phyloP scores from a whole-genome alignment of 2,888 invertebrate genomes.

The Stenodera caucasica region DNA sequence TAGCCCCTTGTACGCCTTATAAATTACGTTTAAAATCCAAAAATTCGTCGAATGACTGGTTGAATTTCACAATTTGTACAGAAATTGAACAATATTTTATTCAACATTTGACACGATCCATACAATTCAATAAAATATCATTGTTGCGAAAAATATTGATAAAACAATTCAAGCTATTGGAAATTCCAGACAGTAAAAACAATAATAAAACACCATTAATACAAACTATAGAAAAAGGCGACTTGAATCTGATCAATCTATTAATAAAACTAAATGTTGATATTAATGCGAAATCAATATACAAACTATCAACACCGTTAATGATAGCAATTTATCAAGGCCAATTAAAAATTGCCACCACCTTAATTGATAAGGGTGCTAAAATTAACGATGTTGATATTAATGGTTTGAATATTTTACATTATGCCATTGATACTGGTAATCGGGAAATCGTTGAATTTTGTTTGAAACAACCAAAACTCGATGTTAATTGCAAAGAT shows the following conservation, averaged over 20 bases:
- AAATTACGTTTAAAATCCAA: background rate
- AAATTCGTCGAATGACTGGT: background rate
- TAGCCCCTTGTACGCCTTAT: background rate
- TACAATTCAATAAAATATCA: background rate
- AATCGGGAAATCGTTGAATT: constrained; percentile 40
- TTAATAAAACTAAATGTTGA: constrained; percentile 56
- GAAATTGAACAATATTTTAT: constrained; percentile 1
- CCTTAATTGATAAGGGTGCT: constrained; percentile 57
- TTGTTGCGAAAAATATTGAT: background rate
- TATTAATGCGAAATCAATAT: constrained; percentile 49
- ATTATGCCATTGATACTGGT: constrained; percentile 59
- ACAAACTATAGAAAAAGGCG: constrained; percentile 56
- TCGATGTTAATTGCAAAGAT: constrained; percentile 52
- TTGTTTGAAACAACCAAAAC: constrained; percentile 49
- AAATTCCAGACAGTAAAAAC: background rate
- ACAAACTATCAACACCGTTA: constrained; percentile 54
- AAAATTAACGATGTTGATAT: constrained; percentile 50
- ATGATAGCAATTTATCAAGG: constrained; percentile 55
- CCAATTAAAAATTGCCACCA: constrained; percentile 46
- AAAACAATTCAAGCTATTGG: background rate
- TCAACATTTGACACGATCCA: background rate
- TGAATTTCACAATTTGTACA: background rate
- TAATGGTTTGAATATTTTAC: constrained; percentile 57
- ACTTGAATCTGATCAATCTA: constrained; percentile 51
- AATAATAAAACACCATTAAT: constrained; percentile 28